These are phyloP conservation scores for Tenodera sinensis DNA, from an alignment of 2,888 invertebrate species.

Conservation along the genomic window DNA sequence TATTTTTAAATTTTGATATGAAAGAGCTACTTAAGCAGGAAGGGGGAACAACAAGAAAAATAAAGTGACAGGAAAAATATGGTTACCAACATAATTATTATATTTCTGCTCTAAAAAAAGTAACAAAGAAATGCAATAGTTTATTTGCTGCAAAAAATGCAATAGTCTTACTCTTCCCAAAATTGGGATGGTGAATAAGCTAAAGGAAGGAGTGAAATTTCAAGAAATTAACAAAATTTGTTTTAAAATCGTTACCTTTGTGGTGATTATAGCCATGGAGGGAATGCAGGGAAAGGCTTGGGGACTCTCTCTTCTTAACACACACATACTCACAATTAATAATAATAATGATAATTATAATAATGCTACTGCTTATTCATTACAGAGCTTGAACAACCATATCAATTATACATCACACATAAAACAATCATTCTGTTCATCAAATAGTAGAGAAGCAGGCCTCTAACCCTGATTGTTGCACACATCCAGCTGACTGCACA, in stretches of 20 bases:
- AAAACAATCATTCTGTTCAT: not conserved
- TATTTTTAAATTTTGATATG: not conserved
- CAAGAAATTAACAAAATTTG: not conserved
- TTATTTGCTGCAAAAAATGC: not conserved
- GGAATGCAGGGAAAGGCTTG: not conserved
- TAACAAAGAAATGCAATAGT: conserved; percentile 13
- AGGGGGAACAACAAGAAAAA: not conserved
- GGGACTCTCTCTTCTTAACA: not conserved
- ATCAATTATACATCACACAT: not conserved
- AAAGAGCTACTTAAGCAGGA: not conserved
- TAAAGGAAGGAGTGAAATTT: not conserved
- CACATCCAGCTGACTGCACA: not conserved
- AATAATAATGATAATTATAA: not conserved
- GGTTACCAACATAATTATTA: not conserved
- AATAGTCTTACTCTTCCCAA: not conserved
- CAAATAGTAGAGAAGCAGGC: not conserved
- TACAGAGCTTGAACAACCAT: conserved; percentile 11
- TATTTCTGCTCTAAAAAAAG: conserved; percentile 5
- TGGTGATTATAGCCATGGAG: not conserved
- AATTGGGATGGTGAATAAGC: not conserved
- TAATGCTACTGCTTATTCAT: conserved; percentile 1
- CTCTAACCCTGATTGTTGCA: not conserved
- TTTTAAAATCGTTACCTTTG: not conserved
- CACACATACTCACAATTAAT: not conserved
- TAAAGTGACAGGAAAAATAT: not conserved